Base-by-base conservation (phyloP, 2,113 vertebrate genomes). In the Panthera leo region DNA sequence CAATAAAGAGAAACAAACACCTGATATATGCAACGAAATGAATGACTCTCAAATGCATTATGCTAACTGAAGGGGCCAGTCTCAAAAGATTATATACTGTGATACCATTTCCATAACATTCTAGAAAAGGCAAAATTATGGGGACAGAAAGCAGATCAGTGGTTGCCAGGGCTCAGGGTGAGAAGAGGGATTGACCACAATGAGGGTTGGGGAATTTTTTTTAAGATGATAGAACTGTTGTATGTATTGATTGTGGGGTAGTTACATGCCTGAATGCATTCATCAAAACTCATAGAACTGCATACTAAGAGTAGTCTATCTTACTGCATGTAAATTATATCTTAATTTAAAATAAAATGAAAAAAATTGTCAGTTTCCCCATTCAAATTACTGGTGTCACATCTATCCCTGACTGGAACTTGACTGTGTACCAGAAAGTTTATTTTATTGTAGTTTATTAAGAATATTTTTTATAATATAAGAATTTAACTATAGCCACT, bases 371-470 rank as follows among this genome's bases (percentile, higher is more conserved):
- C 19, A 53, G 3, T 88, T 84, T 83, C 14, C n/a, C 23, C 63
- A 8, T n/a, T 90, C 51, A 73, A 91, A 80, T 65, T 45, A 67
- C 13, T 65, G 27, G 21, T 42, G 31, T 21, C 18, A 34, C 42
- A 23, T 63, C n/a, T 79, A n/a, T 76, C 61, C 21, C 79, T 96
- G 34, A 27, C 42, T 61, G 51, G 18, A 65, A 2, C 51, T 73
- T 42, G 45, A 25, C 21, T 25, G 4, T 58, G 55, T 55, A n/a
- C 27, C n/a, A 36, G n/a, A 63, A 63, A 65, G 19, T 71, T 58
- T 78, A 87, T 78, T 70, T 42, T 68, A 45, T 6, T 94, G 2
- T 87, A 68, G 34, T 82, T 86, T 75, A 75, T 48, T 89, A 48
- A 92, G 21, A 87, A 75, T 90, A 75, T 63, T 90, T 86, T 94